These are phyloP conservation scores for Catocala nupta DNA, from an alignment of 2,888 invertebrate genomes.

Conservation along the genomic window DNA sequence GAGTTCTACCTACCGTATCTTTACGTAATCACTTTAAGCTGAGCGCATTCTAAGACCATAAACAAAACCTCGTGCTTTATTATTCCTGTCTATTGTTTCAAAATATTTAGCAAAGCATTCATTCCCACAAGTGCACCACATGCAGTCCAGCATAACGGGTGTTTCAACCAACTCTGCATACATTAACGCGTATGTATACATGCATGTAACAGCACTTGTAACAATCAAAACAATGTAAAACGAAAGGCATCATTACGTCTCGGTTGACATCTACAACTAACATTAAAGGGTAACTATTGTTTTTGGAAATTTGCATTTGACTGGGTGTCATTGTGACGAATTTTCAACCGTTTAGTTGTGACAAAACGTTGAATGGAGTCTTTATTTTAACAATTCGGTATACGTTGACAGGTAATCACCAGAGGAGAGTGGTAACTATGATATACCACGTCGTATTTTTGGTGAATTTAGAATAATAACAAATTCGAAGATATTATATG, in stretches of 20 bases:
- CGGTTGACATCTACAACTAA: conserved; percentile 64
- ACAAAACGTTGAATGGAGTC: too few species aligned
- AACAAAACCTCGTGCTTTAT: conserved; percentile 1
- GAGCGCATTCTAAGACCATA: neutral
- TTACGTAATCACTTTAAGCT: too few species aligned
- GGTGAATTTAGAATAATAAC: too few species aligned
- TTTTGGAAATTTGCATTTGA: conserved; percentile 59
- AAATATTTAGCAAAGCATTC: conserved; percentile 56
- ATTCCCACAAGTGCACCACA: conserved; percentile 60
- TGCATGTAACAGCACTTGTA: conserved; percentile 58
- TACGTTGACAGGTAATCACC: too few species aligned
- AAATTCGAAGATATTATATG: too few species aligned
- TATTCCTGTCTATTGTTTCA: conserved; percentile 16
- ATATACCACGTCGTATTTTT: too few species aligned
- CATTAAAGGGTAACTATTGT: conserved; percentile 67
- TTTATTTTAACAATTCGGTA: too few species aligned
- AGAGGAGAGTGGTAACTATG: too few species aligned
- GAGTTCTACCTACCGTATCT: too few species aligned
- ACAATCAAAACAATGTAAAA: conserved; percentile 75
- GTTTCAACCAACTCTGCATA: conserved; percentile 65
- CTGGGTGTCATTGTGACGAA: conserved; percentile 40
- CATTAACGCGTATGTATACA: conserved; percentile 56
- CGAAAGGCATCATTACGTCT: conserved; percentile 68
- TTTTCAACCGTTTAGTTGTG: conserved; percentile 31
- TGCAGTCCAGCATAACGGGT: conserved; percentile 60